A percentile compares a stretch with the other conserved stretches of the same genome.
phyloP scores from a whole-genome alignment of 2,113 vertebrate genomes.

The Urocynchramus pylzowi region DNA sequence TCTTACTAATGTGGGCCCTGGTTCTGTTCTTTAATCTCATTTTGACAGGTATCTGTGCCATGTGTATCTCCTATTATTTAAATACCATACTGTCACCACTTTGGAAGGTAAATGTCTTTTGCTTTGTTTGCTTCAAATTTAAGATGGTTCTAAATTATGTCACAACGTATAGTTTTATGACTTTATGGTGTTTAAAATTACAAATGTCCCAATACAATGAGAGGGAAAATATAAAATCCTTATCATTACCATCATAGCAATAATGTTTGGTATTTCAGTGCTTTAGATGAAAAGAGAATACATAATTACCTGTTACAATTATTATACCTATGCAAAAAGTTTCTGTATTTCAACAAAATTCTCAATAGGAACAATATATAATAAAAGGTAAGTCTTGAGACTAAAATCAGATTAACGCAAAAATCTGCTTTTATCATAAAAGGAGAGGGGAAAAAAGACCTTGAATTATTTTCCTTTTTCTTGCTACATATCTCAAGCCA shows the following conservation, averaged over 20 bases:
- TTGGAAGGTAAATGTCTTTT: not conserved
- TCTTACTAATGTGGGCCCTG: not conserved
- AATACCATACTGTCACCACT: not conserved
- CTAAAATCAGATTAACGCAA: constrained; percentile 36
- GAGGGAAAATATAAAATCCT: not conserved
- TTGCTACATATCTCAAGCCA: not conserved
- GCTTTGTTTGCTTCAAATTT: not conserved
- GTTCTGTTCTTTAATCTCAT: not conserved
- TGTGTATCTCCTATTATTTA: not conserved
- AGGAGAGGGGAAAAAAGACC: not conserved
- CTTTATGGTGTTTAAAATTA: not conserved
- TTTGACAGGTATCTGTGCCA: not conserved
- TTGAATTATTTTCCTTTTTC: constrained; percentile 7
- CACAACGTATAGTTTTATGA: not conserved
- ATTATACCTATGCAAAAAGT: not conserved
- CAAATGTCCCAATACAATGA: not conserved
- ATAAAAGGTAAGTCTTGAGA: not conserved
- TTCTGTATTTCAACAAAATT: not conserved
- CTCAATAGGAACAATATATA: not conserved
- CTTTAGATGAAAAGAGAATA: not conserved
- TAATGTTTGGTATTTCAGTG: not conserved
- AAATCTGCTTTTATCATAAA: constrained; percentile 41
- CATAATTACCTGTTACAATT: not conserved
- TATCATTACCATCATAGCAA: not conserved
- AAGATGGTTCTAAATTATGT: not conserved